Base-by-base conservation (phyloP, 2,888 invertebrate genomes). In the Nemoura dubitans region DNA sequence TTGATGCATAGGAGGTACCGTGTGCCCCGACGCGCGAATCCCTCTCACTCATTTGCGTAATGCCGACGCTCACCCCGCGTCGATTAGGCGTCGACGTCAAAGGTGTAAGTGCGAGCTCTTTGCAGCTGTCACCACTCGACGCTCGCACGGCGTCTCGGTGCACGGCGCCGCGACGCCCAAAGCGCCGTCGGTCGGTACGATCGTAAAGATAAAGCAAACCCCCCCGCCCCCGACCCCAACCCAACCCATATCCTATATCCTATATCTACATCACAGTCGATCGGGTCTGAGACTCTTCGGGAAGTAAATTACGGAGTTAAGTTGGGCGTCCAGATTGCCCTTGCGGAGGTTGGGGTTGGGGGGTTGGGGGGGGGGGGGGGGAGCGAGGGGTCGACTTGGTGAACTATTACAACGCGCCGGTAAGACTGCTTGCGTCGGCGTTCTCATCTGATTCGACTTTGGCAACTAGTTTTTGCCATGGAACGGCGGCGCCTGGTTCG, bases 341-440 rank as follows among this genome's bases (percentile, higher is more conserved):
- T 14, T 21, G 59, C 59, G 59, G 14, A 21, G 59, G 59, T 76
- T 5, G 25, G 78, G 10, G 28, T n/a, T 14, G 10, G 10, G n/a
- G 25, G 76, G 76, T 25, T 3, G 76, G 76, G 5, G 85, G 81
- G 25, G 26, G 83, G 83, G 82, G 83, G 80, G 28, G 2, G 80
- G 16, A 80, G 28, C n/a, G n/a, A n/a, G 5, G 80, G 30, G 29
- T 28, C 28, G 81, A 30, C 28, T 81, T 81, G 2, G 81, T 81
- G 30, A 81, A 81, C 30, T 81, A 30, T 81, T 30, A 78, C 78
- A 26, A 28, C 78, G 26, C 26, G 78, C 36, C 36, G 36, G 36
- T 36, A 76, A 76, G 76, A 81, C 81, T 81, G 81, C 81, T 81
- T 29, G 27, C 81, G 81, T 81, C 81, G 26, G 28, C 81, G 28